Evolutionary conservation across 2,888 invertebrate species (phyloP), one percentile per base, ranked within the genome.

Genomic region (Acrobasis consociella): DNA sequence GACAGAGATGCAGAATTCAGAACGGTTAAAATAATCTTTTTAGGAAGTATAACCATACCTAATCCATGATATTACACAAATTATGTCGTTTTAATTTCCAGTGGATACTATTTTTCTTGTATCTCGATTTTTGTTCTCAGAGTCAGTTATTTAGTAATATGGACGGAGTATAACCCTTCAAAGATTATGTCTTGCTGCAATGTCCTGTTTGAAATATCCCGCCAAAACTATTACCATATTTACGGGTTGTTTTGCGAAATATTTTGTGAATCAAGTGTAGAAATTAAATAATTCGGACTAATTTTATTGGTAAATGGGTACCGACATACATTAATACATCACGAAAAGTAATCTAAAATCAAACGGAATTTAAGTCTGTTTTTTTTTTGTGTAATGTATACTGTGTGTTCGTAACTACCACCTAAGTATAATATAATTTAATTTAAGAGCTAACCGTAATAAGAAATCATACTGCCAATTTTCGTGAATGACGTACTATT

Each of bases 391-490:
- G 46, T 13, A 42, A 22, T 42, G 42, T 56, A 16, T 42, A 56
- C 5, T 42, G 55, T 16, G 16, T 42, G 52, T 60, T 58, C 50
- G 59, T 51, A 46, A 17, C 42, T 61, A 61, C 17, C 22, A 53
- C 53, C 38, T 42, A 55, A 59, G 59, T 60, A 59, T 13, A 59
- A 22, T 49, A 10, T 60, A 63, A 51, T 37, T 37, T 46, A 55
- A 53, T 53, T 53, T 49, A 42, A 15, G 17, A 37, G 11, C 49
- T 17, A 55, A 62, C 22, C 22, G 37, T 37, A 55, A 13, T 52
- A 60, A 22, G 52, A 66, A 67, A 72, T 74, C 74, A 71, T 80
- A 82, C 82, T 85, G 86, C 84, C 84, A 85, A 83, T 81, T 76
- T 78, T 79, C 80, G 71, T 70, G 61, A 69, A 67, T 65, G 64